Percentiles rank a stretch among this genome's conserved stretches.
These are phyloP conservation scores for Remorina albescens DNA, from an alignment of 2,797 vertebrate species.

Conservation along the genomic window DNA sequence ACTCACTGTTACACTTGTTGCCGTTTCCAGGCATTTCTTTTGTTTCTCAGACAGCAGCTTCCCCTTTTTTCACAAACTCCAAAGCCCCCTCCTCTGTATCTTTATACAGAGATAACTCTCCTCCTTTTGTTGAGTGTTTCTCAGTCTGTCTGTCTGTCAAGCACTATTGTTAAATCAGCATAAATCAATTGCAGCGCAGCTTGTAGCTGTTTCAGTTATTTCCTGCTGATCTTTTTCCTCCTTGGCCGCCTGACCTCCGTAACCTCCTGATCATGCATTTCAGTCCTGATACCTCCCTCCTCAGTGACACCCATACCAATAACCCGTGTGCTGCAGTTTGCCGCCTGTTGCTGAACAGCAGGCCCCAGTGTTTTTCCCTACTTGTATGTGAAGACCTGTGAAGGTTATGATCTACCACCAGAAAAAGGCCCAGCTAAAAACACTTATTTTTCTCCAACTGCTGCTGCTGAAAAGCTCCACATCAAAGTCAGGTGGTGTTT, in stretches of 20 bases:
- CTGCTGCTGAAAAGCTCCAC: conserved; percentile 44
- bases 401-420: conserved; percentile 16
- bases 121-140: conserved; percentile 9
- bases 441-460: conserved; percentile 18
- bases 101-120: conserved; percentile 43
- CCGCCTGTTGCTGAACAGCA: conserved; percentile 24
- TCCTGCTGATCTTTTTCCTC: conserved; percentile 27
- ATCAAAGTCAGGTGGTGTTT: conserved; percentile 54
- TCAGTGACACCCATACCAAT: conserved; percentile 15
- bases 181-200: conserved; percentile 25
- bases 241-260: conserved; percentile 13
- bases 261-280: conserved; percentile 23
- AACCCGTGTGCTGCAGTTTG: conserved; percentile 31
- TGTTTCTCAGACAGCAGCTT: conserved; percentile 37
- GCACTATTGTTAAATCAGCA: conserved; percentile 38
- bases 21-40: conserved; percentile 24
- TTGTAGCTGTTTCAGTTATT: conserved; percentile 36
- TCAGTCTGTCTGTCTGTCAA: conserved; percentile 34
- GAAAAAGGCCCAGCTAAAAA: conserved; percentile 22
- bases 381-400: conserved; percentile 5
- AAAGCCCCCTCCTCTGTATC: conserved; percentile 13
- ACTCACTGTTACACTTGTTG: conserved; percentile 36
- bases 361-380: conserved; percentile 10
- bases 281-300: conserved; percentile 22
- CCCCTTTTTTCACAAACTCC: conserved; percentile 22